Conservation (phyloP, 2,113 vertebrate species). For the Chinchilla lanigera region DNA sequence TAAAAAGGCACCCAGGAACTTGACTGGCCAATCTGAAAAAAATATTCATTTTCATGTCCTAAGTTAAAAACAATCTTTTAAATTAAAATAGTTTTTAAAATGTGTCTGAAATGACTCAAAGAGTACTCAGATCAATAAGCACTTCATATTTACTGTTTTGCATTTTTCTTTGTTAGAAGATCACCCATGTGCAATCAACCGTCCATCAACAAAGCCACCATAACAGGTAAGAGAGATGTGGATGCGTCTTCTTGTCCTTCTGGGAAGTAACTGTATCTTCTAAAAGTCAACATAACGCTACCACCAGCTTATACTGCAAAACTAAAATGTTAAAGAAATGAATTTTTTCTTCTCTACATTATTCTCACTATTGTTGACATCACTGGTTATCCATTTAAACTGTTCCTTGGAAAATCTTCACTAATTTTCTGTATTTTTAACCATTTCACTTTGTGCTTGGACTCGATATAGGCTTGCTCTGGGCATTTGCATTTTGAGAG, state of each 20-base stretch:
- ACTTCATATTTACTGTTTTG: conserved; percentile 37
- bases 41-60: neutral
- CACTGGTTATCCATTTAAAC: neutral
- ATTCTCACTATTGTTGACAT: neutral
- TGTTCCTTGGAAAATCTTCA: neutral
- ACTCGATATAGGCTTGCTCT: neutral
- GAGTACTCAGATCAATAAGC: neutral
- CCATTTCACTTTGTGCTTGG: neutral
- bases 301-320: neutral
- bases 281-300: neutral
- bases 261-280: neutral
- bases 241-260: neutral
- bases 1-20: neutral
- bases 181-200: conserved; percentile 99
- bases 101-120: conserved; percentile 16
- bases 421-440: neutral
- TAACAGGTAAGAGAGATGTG: conserved; percentile 92
- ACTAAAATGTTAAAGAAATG: neutral
- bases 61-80: conserved; percentile 43
- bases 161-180: conserved; percentile 88
- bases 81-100: neutral
- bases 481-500: neutral
- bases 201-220: conserved; percentile 97
- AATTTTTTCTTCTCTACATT: neutral
- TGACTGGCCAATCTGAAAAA: neutral